phyloP scores from a whole-genome alignment of 2,888 invertebrate species.

The Andrena fulva region DNA sequence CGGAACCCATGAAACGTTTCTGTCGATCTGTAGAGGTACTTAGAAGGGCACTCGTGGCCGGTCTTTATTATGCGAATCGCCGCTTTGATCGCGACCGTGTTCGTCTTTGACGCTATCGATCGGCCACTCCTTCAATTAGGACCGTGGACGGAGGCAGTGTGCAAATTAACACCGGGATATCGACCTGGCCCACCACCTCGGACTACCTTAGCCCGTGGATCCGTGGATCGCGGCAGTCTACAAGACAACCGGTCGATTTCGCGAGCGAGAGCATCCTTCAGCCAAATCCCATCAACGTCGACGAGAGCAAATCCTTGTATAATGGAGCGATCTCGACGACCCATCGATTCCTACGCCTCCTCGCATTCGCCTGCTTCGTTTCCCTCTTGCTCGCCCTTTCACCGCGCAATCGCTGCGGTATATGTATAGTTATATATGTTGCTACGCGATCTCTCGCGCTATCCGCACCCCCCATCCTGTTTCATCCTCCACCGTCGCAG shows the following conservation, averaged over 20 bases:
- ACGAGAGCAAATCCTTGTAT: slow-evolving; percentile 71
- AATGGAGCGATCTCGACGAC: slow-evolving; percentile 67
- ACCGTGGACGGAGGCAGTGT: slow-evolving; percentile 1
- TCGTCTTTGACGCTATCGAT: slow-evolving; percentile 9
- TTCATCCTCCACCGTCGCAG: slow-evolving; percentile 12
- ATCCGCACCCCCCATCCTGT: neutral
- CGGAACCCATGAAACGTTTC: neutral
- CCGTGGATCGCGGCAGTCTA: neutral
- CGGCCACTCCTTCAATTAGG: slow-evolving; percentile 1
- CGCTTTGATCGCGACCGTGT: slow-evolving; percentile 17
- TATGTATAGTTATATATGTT: too few species aligned
- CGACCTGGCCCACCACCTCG: neutral
- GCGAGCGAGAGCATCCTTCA: slow-evolving; percentile 41
- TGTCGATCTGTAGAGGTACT: neutral
- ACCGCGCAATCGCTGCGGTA: neutral
- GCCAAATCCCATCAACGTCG: slow-evolving; percentile 67
- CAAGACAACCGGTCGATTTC: too few species aligned
- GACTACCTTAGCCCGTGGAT: neutral
- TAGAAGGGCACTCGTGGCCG: slow-evolving; percentile 1
- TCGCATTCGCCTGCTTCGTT: slow-evolving; percentile 5
- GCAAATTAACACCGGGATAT: slow-evolving; percentile 18
- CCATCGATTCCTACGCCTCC: slow-evolving; percentile 60
- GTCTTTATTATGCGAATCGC: slow-evolving; percentile 32
- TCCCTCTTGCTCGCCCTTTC: neutral
- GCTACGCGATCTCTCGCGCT: neutral